Evolutionary conservation across 2,797 vertebrate genomes (phyloP), one percentile per base, ranked within the genome.

Genomic region (Alauda arvensis): DNA sequence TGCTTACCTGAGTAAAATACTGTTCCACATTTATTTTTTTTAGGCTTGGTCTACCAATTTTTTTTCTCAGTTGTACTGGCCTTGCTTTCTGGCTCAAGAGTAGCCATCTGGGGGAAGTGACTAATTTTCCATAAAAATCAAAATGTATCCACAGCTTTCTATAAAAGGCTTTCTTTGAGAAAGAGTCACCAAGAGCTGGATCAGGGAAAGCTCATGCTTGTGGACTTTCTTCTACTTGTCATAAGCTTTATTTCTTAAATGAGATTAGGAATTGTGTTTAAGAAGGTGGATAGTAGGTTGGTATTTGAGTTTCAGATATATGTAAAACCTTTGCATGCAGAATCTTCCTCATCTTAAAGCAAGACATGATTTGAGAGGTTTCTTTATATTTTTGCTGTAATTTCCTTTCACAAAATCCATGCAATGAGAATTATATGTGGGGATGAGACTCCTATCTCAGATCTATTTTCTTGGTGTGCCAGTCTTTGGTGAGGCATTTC

Each of bases 151-250:
- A 49, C 24, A 62, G 1, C 8, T 39, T 61, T 43, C 26, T 84
- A 42, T 14, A 57, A 48, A 79, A 77, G 42, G 3, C 33, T 79
- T 87, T 45, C 9, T 76, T 66, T 65, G 72, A 49, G 24, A 46
- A 61, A 59, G n/a, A 43, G 10, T 74, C 39, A 28, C n/a, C 31
- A 31, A 48, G 42, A 46, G 14, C 17, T 21, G 33, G 33, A 17
- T 0, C 1, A 8, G 39, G 16, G 26, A 65, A 57, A 31, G 40
- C 39, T 72, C 33, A 42, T 53, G 8, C 18, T 18, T 0, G 0
- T 45, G 25, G 26, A 17, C 25, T 62, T 66, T 29, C 19, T 85
- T 78, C 28, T 76, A 4, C 42, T 78, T 65, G 16, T 71, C 4
- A 0, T 45, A 10, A 42, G 4, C 16, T 69, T 75, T 68, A 51